Base-by-base conservation (phyloP, 2,888 invertebrate species). In the Drosophila limbata region DNA sequence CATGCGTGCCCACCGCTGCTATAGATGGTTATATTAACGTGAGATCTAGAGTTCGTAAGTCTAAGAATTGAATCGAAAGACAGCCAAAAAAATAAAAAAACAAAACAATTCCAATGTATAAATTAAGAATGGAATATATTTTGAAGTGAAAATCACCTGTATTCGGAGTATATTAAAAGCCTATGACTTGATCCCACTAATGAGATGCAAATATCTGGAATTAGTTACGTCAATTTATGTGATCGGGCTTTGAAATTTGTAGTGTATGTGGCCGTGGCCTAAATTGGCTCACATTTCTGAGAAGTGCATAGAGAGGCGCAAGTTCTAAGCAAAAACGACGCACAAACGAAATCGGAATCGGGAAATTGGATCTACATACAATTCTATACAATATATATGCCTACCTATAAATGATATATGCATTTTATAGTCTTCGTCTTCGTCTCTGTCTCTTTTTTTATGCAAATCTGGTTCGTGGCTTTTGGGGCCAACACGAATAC, bases 171-270 rank as follows among this genome's bases (percentile, higher is more conserved):
- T 13, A 17, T 35, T 11, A 39, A 21, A 35, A 11, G 15, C 25
- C 35, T 39, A 35, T 40, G 44, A 51, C 8, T 25, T 44, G 40
- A 57, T 15, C 39, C 57, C 15, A 37, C 40, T 63, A 74, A 76
- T 76, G 51, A 72, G 33, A 72, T 75, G 74, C 59, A 60, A 72
- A 75, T 76, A 42, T n/a, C 47, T 52, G 39, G 59, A 55, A 60
- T 66, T 50, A 59, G 37, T 59, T 66, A 37, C 44, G 35, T 25
- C 25, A 25, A 15, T 45, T 62, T 42, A 45, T 45, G 50, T 51
- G 60, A 50, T 63, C 33, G 37, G n/a, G 2, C 33, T 31, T 31
- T 67, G 55, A 28, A 57, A 67, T 59, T 40, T 13, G 52, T 28
- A 13, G 28, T 6, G 5, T 4, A 60, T 40, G 48, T 73, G 73